Evolutionary conservation across 2,888 invertebrate genomes (phyloP).

Genomic region (Euplexia lucipara): DNA sequence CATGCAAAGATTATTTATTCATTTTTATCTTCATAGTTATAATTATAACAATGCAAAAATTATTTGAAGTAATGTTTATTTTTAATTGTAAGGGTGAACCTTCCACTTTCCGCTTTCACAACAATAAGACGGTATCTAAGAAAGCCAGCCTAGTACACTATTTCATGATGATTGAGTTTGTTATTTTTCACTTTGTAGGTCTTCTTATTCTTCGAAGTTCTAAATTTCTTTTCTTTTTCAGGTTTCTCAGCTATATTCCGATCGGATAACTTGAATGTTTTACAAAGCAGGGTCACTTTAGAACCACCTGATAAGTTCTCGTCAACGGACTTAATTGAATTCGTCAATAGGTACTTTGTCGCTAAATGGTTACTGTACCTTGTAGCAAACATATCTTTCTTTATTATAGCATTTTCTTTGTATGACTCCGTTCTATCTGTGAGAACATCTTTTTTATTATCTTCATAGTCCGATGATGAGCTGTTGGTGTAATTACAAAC

Average conservation of each 20-base stretch:
- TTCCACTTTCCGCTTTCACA: neutral
- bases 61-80: neutral
- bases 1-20: slow-evolving; percentile 17
- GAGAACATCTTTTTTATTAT: slow-evolving; percentile 65
- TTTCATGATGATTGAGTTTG: slow-evolving; percentile 32
- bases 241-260: slow-evolving; percentile 66
- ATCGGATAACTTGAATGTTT: slow-evolving; percentile 84
- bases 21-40: neutral
- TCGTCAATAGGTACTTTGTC: slow-evolving; percentile 84
- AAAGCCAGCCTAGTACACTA: slow-evolving; percentile 27
- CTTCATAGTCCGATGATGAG: slow-evolving; percentile 73
- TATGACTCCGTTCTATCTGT: slow-evolving; percentile 53
- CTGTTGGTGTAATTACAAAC: slow-evolving; percentile 80
- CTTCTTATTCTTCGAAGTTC: slow-evolving; percentile 45
- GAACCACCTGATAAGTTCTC: slow-evolving; percentile 82
- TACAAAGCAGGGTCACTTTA: slow-evolving; percentile 87
- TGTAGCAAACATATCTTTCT: slow-evolving; percentile 75
- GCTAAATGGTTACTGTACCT: slow-evolving; percentile 79
- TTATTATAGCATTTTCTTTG: slow-evolving; percentile 67
- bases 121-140: neutral
- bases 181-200: slow-evolving; percentile 42
- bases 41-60: neutral
- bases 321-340: slow-evolving; percentile 83
- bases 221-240: slow-evolving; percentile 46
- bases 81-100: neutral